Evolutionary conservation across 1,140 invertebrate genomes (phyloP).

Genomic region (Hyposmocoma kahamanoa): DNA sequence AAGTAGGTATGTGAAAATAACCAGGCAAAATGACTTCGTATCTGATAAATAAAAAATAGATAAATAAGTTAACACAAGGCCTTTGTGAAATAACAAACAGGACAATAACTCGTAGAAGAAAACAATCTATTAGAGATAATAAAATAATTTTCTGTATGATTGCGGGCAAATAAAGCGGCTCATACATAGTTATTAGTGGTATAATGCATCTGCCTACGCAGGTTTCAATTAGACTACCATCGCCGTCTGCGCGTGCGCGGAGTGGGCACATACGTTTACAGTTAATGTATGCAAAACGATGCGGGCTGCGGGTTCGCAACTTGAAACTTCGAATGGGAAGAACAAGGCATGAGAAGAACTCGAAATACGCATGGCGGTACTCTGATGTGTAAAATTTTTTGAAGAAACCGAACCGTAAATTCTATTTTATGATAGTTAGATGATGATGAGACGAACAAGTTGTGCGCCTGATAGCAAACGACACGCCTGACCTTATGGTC

Average conservation of each 20-base stretch:
- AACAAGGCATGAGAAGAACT: too few species aligned
- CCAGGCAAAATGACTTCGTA: background rate
- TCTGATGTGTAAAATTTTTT: too few species aligned
- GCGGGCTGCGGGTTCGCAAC: background rate
- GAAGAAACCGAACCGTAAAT: too few species aligned
- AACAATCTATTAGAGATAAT: background rate
- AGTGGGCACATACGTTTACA: background rate
- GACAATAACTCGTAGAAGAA: background rate
- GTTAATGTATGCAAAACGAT: conserved; percentile 1
- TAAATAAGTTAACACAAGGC: background rate
- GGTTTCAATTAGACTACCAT: background rate
- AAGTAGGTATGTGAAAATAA: background rate
- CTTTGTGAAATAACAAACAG: background rate
- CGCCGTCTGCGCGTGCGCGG: background rate
- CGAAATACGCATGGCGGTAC: too few species aligned
- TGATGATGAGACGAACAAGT: too few species aligned
- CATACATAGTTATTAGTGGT: conserved; percentile 23
- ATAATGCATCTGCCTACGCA: conserved; percentile 21
- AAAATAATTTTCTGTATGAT: background rate
- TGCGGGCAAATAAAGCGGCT: conserved; percentile 18
- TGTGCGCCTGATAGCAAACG: too few species aligned
- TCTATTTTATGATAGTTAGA: too few species aligned
- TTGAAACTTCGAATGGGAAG: too few species aligned
- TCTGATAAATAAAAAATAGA: background rate
- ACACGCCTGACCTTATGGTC: too few species aligned